phyloP scores from a whole-genome alignment of 2,797 vertebrate genomes.

The Coluber constrictor region DNA sequence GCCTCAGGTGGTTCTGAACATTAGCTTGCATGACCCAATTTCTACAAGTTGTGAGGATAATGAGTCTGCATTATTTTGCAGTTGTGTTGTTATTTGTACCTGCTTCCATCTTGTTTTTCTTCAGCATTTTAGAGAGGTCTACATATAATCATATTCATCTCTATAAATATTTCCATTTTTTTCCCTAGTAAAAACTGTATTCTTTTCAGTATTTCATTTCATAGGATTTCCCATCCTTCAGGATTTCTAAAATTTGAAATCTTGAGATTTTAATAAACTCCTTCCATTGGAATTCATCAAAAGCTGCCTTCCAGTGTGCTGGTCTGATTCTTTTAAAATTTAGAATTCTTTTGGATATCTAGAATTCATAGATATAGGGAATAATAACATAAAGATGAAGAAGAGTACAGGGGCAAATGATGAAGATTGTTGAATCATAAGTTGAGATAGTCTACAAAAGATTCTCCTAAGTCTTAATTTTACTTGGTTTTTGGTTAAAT shows the following conservation, averaged over 20 bases:
- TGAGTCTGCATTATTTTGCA: neutral
- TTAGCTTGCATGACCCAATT: neutral
- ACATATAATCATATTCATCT: neutral
- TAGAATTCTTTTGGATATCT: neutral
- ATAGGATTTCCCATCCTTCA: neutral
- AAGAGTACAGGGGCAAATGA: neutral
- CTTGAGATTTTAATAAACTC: neutral
- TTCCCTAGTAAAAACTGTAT: neutral
- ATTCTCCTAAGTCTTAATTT: neutral
- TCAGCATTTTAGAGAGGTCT: neutral
- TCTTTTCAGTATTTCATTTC: neutral
- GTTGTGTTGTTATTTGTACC: neutral
- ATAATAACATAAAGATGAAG: neutral
- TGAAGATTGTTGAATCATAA: neutral
- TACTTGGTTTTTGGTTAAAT: neutral
- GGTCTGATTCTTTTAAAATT: neutral
- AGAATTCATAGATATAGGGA: neutral
- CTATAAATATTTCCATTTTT: neutral
- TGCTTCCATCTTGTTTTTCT: neutral
- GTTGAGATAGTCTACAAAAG: neutral
- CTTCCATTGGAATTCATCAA: neutral
- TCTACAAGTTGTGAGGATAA: neutral
- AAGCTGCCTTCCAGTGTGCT: neutral
- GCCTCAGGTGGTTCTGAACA: neutral
- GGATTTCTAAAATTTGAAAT: neutral